phyloP scores from a whole-genome alignment of 30 jellyfish, hydroid and myxozoan genomes.

The Pelagia noctiluca region DNA sequence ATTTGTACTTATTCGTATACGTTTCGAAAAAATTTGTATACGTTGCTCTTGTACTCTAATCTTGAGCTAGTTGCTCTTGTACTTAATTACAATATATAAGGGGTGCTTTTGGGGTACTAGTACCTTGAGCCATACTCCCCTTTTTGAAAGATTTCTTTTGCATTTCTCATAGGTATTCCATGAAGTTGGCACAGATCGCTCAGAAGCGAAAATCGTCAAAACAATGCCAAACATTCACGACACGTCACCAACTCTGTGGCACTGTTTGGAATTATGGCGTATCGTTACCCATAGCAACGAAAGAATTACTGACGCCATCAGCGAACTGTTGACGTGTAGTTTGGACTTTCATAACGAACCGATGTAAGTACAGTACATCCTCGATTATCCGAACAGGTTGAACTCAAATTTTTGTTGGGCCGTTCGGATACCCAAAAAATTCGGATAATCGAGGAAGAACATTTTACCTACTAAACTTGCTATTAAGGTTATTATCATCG shows the following conservation, averaged over 20 bases:
- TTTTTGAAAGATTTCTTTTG: background rate
- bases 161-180: constrained; percentile 27
- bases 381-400: too few relatives aligned
- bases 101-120: too few relatives aligned
- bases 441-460: too few relatives aligned
- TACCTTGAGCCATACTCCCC: background rate
- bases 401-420: too few relatives aligned
- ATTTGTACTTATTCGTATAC: too few relatives aligned
- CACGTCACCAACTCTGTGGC: constrained; percentile 65
- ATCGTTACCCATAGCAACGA: constrained; percentile 47
- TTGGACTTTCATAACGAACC: constrained; percentile 43
- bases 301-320: background rate
- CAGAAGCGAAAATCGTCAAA: constrained; percentile 9
- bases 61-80: too few relatives aligned
- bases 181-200: constrained; percentile 21
- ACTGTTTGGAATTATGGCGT: constrained; percentile 60
- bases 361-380: constrained; percentile 32
- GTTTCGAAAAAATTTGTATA: too few relatives aligned
- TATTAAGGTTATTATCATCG: too few relatives aligned
- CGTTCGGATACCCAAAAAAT: too few relatives aligned
- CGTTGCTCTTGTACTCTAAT: too few relatives aligned
- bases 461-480: too few relatives aligned
- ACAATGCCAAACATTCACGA: constrained; percentile 28
- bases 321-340: constrained; percentile 31
- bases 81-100: too few relatives aligned